Evolutionary conservation across 2,888 invertebrate species (phyloP).

Genomic region (Conomelus anceps): DNA sequence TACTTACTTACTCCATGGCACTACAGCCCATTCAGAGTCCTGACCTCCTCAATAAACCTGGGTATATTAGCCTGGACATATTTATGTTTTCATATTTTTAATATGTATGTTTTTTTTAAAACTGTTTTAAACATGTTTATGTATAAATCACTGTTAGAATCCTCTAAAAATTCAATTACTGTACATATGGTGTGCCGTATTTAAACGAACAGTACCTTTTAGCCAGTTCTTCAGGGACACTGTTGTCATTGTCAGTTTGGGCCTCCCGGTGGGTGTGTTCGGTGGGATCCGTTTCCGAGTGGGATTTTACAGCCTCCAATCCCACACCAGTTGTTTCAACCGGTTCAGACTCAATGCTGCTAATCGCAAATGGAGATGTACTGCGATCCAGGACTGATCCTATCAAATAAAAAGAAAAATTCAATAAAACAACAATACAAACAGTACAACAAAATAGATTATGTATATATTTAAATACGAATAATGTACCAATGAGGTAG

Average conservation of each 20-base stretch:
- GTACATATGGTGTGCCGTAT: too few species aligned
- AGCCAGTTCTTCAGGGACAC: not conserved
- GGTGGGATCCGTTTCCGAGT: not conserved
- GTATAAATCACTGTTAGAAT: too few species aligned
- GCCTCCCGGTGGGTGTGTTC: not conserved
- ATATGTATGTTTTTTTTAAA: too few species aligned
- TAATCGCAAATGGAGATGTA: conserved; percentile 26
- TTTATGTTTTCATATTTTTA: too few species aligned
- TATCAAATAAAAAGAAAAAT: not conserved
- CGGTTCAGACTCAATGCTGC: conserved; percentile 5
- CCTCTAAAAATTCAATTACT: too few species aligned
- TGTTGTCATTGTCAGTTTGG: not conserved
- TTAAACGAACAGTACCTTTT: not conserved
- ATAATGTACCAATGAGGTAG: too few species aligned
- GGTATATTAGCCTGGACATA: too few species aligned
- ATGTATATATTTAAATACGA: not conserved
- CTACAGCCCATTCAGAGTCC: too few species aligned
- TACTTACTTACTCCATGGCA: too few species aligned
- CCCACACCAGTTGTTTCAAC: not conserved
- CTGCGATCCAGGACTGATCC: conserved; percentile 21
- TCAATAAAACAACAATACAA: not conserved
- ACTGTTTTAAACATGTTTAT: too few species aligned
- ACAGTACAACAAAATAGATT: not conserved
- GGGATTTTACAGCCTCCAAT: not conserved
- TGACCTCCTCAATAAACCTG: too few species aligned